Conservation (phyloP, 2,797 vertebrate genomes). For the Poecilia gillii region DNA sequence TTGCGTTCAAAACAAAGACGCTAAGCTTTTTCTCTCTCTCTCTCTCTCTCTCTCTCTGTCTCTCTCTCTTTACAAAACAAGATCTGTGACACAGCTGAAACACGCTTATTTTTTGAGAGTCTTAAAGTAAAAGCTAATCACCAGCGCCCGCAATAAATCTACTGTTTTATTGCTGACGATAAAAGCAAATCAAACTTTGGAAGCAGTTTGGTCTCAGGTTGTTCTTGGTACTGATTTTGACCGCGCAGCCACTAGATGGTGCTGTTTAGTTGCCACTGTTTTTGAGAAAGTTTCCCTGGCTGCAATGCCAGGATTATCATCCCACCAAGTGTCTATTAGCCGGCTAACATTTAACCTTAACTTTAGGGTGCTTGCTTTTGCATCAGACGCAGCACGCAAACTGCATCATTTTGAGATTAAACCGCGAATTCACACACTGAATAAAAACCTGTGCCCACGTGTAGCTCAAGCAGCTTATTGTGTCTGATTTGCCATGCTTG, state of each 20-base stretch:
- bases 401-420: conserved; percentile 2
- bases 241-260: conserved; percentile 69
- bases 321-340: background rate
- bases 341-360: background rate
- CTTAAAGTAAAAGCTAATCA: conserved; percentile 12
- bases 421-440: conserved; percentile 22
- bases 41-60: conserved; percentile 7
- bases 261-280: conserved; percentile 50
- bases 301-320: conserved; percentile 1
- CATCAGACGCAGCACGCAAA: background rate
- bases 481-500: conserved; percentile 41
- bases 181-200: background rate
- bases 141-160: background rate
- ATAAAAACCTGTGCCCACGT: conserved; percentile 13
- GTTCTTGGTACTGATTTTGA: background rate
- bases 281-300: background rate
- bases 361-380: background rate
- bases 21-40: conserved; percentile 1
- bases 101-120: conserved; percentile 16
- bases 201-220: background rate
- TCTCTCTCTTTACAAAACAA: conserved; percentile 25
- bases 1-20: conserved; percentile 30
- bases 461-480: conserved; percentile 45
- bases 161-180: background rate
- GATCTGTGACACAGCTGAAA: conserved; percentile 20